Base-by-base conservation (phyloP, 2,888 invertebrate species). In the Calameuta idolon region DNA sequence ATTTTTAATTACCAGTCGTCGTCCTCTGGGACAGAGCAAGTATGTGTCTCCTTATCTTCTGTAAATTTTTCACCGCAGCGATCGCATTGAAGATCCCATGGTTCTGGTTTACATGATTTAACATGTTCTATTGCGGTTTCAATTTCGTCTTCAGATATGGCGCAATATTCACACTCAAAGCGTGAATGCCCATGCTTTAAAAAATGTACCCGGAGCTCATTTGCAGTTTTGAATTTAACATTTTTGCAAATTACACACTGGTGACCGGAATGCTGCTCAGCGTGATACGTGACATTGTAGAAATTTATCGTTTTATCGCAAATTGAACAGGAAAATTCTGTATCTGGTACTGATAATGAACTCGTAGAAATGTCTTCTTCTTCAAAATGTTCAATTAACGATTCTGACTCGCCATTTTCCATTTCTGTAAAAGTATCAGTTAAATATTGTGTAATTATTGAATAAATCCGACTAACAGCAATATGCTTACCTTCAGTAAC, bases 121-220 rank as follows among this genome's bases (percentile, higher is more conserved):
- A 73, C 73, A 73, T 79, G 77, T 35, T 79, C 76, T 40, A 40
- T 33, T 3, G 75, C 75, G 4, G 74, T 73, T n/a, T 76, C 75
- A 23, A 78, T 69, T 12, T 68, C 30, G 12, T 34, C 69, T 68
- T 77, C 77, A n/a, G 71, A 68, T 12, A 40, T 30, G 31, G 75
- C 37, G n/a, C 80, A 79, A n/a, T 69, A 35, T 55, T 77, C 71
- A 71, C 80, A 80, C 40, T 69, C 73, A n/a, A 77, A 79, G 3
- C 68, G 55, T 12, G 73, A 69, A 23, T 69, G 33, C 11, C 76
- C 77, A 37, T 81, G 80, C 73, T 69, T 75, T 69, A 73, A 40
- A 37, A 78, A 78, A 31, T 81, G 78, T 40, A 74, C 1, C 74
- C 77, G 75, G 9, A 79, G 80, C 73, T 80, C 80, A 33, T 69